Conservation (phyloP, 2,797 vertebrate species). For the Syndactyla subalaris region DNA sequence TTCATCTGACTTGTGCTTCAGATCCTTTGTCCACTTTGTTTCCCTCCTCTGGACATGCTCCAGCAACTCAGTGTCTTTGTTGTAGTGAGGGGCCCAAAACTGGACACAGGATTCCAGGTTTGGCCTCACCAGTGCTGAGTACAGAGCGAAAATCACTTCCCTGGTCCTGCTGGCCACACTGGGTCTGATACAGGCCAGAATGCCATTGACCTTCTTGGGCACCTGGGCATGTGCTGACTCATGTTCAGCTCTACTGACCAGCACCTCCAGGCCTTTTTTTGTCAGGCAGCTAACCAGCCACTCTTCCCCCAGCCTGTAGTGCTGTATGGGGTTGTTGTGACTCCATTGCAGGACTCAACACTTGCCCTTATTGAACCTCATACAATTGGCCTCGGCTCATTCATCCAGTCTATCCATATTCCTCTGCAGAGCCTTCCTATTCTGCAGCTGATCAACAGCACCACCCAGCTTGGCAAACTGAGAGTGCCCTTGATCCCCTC, state of each 20-base stretch:
- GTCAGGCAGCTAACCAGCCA: rapidly evolving
- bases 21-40: background rate
- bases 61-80: background rate
- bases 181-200: background rate
- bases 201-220: background rate
- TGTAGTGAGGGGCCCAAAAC: background rate
- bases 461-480: background rate
- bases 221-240: background rate
- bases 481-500: background rate
- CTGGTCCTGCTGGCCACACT: background rate
- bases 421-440: background rate
- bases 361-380: background rate
- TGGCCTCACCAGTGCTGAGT: background rate
- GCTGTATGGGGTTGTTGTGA: background rate
- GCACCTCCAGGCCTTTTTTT: rapidly evolving
- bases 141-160: rapidly evolving
- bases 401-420: background rate
- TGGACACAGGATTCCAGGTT: rapidly evolving
- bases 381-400: background rate
- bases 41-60: background rate
- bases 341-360: rapidly evolving
- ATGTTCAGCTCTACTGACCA: rapidly evolving
- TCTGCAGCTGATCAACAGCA: background rate
- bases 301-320: background rate
- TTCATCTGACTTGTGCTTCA: background rate